Base-by-base conservation (phyloP, 2,888 invertebrate genomes). In the Drosophila siamana region DNA sequence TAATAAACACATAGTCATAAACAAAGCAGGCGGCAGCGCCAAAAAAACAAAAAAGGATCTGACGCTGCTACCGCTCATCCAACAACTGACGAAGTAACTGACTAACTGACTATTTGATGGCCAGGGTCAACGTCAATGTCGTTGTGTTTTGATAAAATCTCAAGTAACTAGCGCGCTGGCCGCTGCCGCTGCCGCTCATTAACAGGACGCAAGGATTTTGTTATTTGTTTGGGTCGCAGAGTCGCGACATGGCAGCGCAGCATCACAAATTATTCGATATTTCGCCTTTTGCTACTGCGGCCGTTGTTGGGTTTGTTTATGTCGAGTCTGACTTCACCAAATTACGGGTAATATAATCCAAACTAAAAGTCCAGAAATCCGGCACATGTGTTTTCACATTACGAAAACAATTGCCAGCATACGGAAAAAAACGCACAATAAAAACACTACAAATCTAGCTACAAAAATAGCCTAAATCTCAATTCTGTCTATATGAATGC, bases 131-230 rank as follows among this genome's bases (percentile, higher is more conserved):
- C 5, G 13, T 36, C 36, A 38, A 5, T 13, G 69, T 67, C 55
- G 52, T 63, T 72, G 78, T 86, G 85, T 86, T 86, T 87, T 86
- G 85, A 86, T 86, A 87, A 86, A 73, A 87, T 86, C 87, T 86
- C 87, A 85, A 87, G 74, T 85, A 87, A 78, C 85, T 56, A 48
- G 28, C 67, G 19, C 24, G 9, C 40, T 47, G 64, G 28, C 62
- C 50, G 51, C 55, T 52, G 51, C 55, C 50, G 41, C n/a, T n/a
- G n/a, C n/a, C n/a, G n/a, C n/a, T 82, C 82, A 80, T 82, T 83
- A 80, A 66, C 76, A 72, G 69, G 28, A 54, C 54, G 56, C 69
- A 28, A 38, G 51, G 47, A 65, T 75, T 75, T 77, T 77, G 81
- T 68, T 65, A 47, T 54, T 54, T 62, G 38, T 55, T 62, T 74